Evolutionary conservation across 2,888 invertebrate species (phyloP), one percentile per base, ranked within the genome.

Genomic region (Diadromus collaris): DNA sequence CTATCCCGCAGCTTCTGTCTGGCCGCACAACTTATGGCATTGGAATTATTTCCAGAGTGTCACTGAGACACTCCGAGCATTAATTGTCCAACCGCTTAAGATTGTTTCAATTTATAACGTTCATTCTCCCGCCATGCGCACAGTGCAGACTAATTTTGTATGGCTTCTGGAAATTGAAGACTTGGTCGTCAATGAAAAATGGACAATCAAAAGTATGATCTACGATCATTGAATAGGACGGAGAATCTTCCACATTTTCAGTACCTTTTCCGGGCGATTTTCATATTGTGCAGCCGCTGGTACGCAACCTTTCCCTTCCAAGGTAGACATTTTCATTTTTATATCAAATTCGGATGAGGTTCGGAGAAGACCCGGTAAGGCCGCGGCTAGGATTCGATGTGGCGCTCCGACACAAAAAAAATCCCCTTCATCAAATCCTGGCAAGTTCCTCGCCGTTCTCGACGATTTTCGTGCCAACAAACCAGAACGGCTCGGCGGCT

Each of bases 1-100:
- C 79, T 67, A 72, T 79, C 79, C 73, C 64, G 54, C 78, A 73
- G 82, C 85, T 85, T 83, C 83, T 85, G 83, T 85, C 85, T 85
- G 85, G 82, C 82, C 84, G 80, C 84, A 83, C 87, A 85, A 89
- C 89, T 89, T 88, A 87, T 86, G 87, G 83, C 85, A 84, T 85
- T 85, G 84, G 84, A 88, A 86, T 85, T 85, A 85, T 86, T 86
- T 79, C 78, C 79, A 73, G 71, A 81, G 70, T 67, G 61, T 65
- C 65, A 60, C 46, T 48, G 54, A 38, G 56, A 68, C 46, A 63
- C 67, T 67, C 61, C 51, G 71, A 38, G 61, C 70, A 72, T 78
- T 65, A 71, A 77, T 78, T 69, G 74, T 74, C 69, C 67, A 56
- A 58, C 56, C 68, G 58, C 16, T 56, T 56, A 56, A 56, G n/a